Conservation (phyloP, 37 sponge, comb jelly and placozoan species). For the Mnemiopsis leidyi region DNA sequence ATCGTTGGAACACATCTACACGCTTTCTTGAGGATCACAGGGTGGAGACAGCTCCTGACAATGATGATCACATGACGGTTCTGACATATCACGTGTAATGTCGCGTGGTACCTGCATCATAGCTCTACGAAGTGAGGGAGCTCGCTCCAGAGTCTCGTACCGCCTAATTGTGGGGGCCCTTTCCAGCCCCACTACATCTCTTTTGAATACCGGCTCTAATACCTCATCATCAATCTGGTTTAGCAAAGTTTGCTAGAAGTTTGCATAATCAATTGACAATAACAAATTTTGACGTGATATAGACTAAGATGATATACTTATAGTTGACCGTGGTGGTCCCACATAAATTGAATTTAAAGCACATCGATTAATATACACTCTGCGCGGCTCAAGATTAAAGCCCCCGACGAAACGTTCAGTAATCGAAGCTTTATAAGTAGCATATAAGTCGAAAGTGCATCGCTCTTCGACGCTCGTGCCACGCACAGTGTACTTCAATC, state of each 20-base stretch:
- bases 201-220: background rate
- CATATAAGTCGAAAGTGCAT: no score
- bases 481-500: no score
- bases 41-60: background rate
- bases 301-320: no score
- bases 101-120: slow-evolving; percentile 28
- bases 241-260: no score
- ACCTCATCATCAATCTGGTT: background rate
- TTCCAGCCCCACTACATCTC: slow-evolving; percentile 1
- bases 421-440: no score
- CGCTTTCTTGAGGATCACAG: background rate
- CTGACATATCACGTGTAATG: background rate
- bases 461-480: no score
- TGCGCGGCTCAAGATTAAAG: no score
- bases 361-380: no score
- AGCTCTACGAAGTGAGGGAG: background rate
- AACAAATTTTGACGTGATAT: no score
- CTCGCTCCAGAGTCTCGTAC: slow-evolving; percentile 13
- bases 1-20: background rate
- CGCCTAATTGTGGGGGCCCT: background rate
- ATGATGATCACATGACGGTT: background rate
- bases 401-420: no score
- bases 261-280: no score
- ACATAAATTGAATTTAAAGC: no score
- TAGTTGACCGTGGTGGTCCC: background rate